phyloP scores from a whole-genome alignment of 2,888 invertebrate genomes.

The Nephrotoma flavescens region DNA sequence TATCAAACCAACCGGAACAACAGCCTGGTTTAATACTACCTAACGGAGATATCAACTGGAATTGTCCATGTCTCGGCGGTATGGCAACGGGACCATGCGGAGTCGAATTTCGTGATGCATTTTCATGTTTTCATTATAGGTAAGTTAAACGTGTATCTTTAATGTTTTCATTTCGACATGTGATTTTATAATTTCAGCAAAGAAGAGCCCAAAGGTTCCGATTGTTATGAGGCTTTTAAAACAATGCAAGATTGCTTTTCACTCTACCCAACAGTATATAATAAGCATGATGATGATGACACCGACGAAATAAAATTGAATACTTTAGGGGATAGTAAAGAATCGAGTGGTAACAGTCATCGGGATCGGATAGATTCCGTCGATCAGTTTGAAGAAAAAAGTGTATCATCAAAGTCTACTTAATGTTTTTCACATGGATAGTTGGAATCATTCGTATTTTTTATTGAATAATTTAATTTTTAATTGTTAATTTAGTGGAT shows the following conservation, averaged over 20 bases:
- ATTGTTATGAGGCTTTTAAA: constrained; percentile 82
- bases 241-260: constrained; percentile 86
- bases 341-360: neutral
- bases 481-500: neutral
- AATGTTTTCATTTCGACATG: neutral
- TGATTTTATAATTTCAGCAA: constrained; percentile 44
- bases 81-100: constrained; percentile 97
- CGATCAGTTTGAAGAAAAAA: constrained; percentile 7
- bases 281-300: constrained; percentile 46
- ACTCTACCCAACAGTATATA: constrained; percentile 72
- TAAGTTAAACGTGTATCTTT: constrained; percentile 14
- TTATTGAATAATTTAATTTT: neutral
- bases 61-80: constrained; percentile 92
- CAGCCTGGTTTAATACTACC: constrained; percentile 67
- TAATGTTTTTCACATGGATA: neutral
- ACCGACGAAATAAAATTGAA: constrained; percentile 15
- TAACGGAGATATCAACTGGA: constrained; percentile 90
- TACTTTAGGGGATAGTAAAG: constrained; percentile 8
- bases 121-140: constrained; percentile 87
- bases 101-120: constrained; percentile 81
- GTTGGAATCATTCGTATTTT: neutral
- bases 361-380: constrained; percentile 6
- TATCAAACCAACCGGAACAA: constrained; percentile 53
- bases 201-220: constrained; percentile 81
- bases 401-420: neutral